phyloP scores from a whole-genome alignment of 2,888 invertebrate genomes.

The Gonocerus acuteangulatus region DNA sequence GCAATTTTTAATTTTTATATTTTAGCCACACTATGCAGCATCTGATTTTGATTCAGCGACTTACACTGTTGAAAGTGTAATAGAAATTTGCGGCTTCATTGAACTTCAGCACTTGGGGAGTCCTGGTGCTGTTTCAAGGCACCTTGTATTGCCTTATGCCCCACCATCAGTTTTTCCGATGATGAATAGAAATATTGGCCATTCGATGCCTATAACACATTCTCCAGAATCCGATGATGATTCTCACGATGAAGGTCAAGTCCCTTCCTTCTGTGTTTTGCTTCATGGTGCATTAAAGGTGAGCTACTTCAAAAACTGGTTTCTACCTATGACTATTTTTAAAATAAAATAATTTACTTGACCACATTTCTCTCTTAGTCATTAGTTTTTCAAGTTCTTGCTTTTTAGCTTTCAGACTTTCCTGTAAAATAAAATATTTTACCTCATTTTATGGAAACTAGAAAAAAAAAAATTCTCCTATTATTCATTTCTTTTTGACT shows the following conservation, averaged over 20 bases:
- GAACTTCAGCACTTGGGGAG: slow-evolving; percentile 82
- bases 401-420: no score
- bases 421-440: no score
- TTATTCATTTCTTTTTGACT: no score
- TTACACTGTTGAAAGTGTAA: slow-evolving; percentile 58
- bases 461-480: no score
- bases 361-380: no score
- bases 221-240: slow-evolving; percentile 49
- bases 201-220: slow-evolving; percentile 36
- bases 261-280: slow-evolving; percentile 84
- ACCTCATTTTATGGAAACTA: no score
- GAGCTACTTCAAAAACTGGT: not conserved
- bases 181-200: slow-evolving; percentile 3
- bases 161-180: slow-evolving; percentile 23
- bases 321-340: no score
- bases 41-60: slow-evolving; percentile 57
- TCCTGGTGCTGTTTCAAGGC: slow-evolving; percentile 83
- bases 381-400: no score
- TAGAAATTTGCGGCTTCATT: slow-evolving; percentile 82
- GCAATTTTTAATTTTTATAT: no score
- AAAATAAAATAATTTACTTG: no score
- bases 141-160: slow-evolving; percentile 68
- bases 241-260: slow-evolving; percentile 63
- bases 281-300: slow-evolving; percentile 87
- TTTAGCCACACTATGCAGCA: slow-evolving; percentile 50